These are phyloP conservation scores for Bufotes viridis DNA, from an alignment of 2,797 vertebrate species.

Conservation along the genomic window DNA sequence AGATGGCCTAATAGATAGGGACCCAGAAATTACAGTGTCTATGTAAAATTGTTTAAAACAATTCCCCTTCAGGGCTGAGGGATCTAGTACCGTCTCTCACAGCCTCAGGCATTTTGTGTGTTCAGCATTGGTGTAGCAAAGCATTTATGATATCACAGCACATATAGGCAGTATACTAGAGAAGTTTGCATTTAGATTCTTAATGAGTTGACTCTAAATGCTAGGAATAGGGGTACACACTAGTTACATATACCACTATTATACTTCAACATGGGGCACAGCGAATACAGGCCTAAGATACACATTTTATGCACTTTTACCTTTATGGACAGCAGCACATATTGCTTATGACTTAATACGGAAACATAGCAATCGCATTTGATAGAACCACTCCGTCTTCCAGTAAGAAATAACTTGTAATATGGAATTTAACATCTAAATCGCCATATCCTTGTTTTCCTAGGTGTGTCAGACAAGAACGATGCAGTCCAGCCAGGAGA, in stretches of 20 bases:
- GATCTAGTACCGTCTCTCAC: no score
- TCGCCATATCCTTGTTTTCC: constrained; percentile 25
- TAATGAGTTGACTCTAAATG: not conserved
- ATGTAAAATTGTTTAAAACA: no score
- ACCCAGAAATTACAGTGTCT: no score
- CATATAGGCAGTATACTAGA: no score
- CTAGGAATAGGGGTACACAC: not conserved
- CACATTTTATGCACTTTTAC: not conserved
- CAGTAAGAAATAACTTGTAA: not conserved
- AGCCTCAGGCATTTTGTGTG: no score
- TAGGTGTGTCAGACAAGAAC: constrained; percentile 81
- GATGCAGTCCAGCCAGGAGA: constrained; percentile 83
- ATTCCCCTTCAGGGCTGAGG: no score
- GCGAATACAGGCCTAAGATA: not conserved
- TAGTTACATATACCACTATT: not conserved
- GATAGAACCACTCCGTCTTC: not conserved
- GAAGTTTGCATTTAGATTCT: no score
- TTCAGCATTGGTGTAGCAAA: no score
- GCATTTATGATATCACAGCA: no score
- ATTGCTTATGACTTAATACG: not conserved
- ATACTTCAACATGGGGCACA: not conserved
- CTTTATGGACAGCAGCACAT: not conserved
- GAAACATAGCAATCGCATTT: not conserved
- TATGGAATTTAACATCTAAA: constrained; percentile 1
- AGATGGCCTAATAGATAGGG: no score